These are phyloP conservation scores for Acleris holmiana DNA, from an alignment of 2,888 invertebrate genomes.

Conservation along the genomic window DNA sequence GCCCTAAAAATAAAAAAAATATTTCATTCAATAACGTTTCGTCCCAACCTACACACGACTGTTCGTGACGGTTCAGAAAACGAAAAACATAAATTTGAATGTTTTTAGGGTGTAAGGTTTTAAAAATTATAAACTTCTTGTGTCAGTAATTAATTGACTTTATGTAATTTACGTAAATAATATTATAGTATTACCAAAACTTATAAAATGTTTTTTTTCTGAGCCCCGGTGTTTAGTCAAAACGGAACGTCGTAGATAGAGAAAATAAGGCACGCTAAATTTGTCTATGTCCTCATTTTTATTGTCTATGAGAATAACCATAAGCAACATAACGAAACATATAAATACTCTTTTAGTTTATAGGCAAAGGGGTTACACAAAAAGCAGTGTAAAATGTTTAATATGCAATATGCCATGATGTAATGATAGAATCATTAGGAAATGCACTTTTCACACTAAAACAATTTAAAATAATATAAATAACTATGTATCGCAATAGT, in stretches of 20 bases:
- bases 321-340: constrained; percentile 5
- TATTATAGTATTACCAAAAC: not conserved
- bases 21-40: constrained; percentile 79
- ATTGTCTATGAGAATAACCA: constrained; percentile 35
- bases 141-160: not conserved
- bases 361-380: constrained; percentile 6
- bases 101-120: not conserved
- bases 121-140: not conserved
- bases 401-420: not conserved
- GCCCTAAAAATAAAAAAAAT: constrained; percentile 79
- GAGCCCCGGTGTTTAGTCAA: not conserved
- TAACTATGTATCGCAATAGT: constrained; percentile 13
- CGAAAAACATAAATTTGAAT: constrained; percentile 10
- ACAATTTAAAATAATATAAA: not conserved
- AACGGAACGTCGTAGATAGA: constrained; percentile 39
- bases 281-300: constrained; percentile 31
- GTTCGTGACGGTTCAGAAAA: constrained; percentile 34
- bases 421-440: not conserved
- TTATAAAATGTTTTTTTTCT: not conserved
- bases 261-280: constrained; percentile 38
- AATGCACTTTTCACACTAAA: not conserved
- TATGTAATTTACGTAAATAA: not conserved
- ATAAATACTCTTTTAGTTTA: constrained; percentile 10
- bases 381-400: too few relatives aligned
- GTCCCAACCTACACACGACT: constrained; percentile 53